Percentiles rank a stretch among this genome's conserved stretches.
These are phyloP conservation scores for Phacellophora camtschatica DNA, from an alignment of 30 jellyfish, hydroid and myxozoan genomes.

Conservation along the genomic window DNA sequence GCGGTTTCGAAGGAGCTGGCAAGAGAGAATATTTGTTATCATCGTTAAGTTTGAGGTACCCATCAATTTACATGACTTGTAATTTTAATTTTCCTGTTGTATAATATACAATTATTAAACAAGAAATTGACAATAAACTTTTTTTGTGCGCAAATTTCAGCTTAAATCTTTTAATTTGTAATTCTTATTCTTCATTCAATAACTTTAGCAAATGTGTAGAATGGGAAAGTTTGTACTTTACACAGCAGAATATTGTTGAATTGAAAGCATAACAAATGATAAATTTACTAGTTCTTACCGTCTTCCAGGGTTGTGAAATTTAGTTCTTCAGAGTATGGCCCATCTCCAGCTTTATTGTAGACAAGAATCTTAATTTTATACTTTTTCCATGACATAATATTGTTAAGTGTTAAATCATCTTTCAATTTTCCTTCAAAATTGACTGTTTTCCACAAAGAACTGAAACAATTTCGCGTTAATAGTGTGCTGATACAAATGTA, in stretches of 20 bases:
- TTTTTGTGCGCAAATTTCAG: background rate
- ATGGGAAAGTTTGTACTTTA: no score
- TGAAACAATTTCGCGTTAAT: constrained; percentile 25
- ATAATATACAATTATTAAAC: no score
- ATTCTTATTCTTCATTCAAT: background rate
- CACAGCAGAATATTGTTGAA: no score
- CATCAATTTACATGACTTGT: no score
- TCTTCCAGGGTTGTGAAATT: constrained; percentile 28
- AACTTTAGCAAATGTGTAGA: no score
- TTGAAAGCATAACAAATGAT: no score
- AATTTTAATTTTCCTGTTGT: no score
- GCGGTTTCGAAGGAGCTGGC: constrained; percentile 62
- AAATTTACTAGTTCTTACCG: background rate
- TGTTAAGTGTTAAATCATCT: background rate
- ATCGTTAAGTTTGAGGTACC: no score
- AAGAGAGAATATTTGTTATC: no score
- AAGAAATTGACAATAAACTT: background rate
- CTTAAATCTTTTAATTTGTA: background rate
- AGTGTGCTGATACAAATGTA: constrained; percentile 10
- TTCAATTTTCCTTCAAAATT: background rate
- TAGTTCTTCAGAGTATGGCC: constrained; percentile 15
- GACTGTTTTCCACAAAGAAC: background rate
- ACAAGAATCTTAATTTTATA: constrained; percentile 16
- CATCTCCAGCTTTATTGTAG: constrained; percentile 52
- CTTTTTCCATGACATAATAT: constrained; percentile 52